A percentile compares a stretch with the other conserved stretches of the same genome.
Conservation (phyloP, 1,140 invertebrate species). For the Drosophila mojavensis region DNA sequence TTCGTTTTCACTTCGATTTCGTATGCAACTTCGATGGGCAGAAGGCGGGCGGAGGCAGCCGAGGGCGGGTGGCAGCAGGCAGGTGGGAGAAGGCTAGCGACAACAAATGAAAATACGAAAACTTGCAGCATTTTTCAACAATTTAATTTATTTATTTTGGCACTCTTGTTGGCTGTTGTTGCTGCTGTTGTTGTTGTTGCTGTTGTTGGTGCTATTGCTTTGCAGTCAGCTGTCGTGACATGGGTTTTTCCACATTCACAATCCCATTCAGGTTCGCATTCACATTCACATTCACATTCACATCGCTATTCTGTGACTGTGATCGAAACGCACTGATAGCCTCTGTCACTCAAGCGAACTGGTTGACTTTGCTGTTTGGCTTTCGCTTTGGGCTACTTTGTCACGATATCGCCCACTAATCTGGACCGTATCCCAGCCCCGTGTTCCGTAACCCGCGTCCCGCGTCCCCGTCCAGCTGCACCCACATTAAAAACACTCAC, state of each 20-base stretch:
- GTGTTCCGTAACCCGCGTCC: no score
- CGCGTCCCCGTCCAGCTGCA: neutral
- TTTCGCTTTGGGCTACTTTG: constrained; percentile 24
- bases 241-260: constrained; percentile 44
- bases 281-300: constrained; percentile 3
- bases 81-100: neutral
- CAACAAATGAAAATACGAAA: constrained; percentile 6
- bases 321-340: constrained; percentile 79
- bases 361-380: constrained; percentile 29
- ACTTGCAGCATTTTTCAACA: constrained; percentile 74
- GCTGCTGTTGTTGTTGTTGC: constrained; percentile 41
- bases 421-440: constrained; percentile 11
- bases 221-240: constrained; percentile 66
- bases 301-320: constrained; percentile 15
- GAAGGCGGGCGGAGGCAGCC: neutral
- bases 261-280: neutral
- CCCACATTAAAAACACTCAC: constrained; percentile 9
- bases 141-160: constrained; percentile 81
- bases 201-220: constrained; percentile 31
- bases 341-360: constrained; percentile 71
- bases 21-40: constrained; percentile 45
- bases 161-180: constrained; percentile 52
- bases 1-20: constrained; percentile 57
- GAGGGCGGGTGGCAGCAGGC: constrained; percentile 17
- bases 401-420: constrained; percentile 37